These are phyloP conservation scores for Ceratosolen fusciceps DNA, from an alignment of 1,140 invertebrate genomes.

Conservation along the genomic window DNA sequence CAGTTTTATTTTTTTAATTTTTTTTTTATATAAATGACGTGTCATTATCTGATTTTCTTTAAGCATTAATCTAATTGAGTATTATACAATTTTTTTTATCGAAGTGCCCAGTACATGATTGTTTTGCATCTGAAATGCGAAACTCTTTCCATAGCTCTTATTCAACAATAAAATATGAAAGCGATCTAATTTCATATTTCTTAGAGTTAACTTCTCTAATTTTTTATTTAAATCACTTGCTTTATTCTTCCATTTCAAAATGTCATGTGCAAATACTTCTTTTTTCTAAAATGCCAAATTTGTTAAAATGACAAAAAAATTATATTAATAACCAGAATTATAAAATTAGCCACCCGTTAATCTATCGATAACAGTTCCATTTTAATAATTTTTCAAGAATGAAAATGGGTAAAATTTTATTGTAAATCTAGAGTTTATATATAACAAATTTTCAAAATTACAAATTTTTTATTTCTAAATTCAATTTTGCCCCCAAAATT, in stretches of 20 bases:
- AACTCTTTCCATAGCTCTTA: conserved; percentile 13
- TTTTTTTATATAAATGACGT: conserved; percentile 34
- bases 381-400: conserved; percentile 38
- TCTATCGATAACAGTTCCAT: too few relatives aligned
- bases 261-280: conserved; percentile 3
- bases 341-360: conserved; percentile 38
- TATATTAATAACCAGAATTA: conserved; percentile 30
- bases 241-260: conserved; percentile 3
- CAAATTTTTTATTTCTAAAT: not conserved
- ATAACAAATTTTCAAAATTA: not conserved
- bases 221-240: conserved; percentile 21
- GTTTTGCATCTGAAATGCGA: not conserved
- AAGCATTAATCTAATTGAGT: conserved; percentile 30
- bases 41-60: conserved; percentile 21
- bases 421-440: conserved; percentile 8
- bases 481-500: not conserved
- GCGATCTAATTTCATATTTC: conserved; percentile 23
- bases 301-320: conserved; percentile 33
- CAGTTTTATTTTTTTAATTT: conserved; percentile 41
- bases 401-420: conserved; percentile 31
- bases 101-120: conserved; percentile 22
- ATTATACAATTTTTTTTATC: conserved; percentile 38
- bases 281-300: conserved; percentile 46
- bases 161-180: not conserved
- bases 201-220: not conserved